These are phyloP conservation scores for Drosophila borborema DNA, from an alignment of 2,888 invertebrate species.

Conservation along the genomic window DNA sequence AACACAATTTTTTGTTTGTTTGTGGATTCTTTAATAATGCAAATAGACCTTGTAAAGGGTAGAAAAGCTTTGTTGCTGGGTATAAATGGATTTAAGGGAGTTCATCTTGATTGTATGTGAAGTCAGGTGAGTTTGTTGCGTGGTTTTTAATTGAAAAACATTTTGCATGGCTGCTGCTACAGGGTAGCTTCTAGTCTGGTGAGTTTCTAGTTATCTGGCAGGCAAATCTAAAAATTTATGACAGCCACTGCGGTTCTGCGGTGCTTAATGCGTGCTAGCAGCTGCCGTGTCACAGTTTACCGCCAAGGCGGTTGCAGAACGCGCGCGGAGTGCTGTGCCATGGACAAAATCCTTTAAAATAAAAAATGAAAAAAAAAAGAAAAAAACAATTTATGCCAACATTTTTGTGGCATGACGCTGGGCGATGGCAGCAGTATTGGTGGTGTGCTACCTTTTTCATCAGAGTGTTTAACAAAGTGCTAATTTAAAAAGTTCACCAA, in stretches of 20 bases:
- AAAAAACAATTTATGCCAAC: slow-evolving; percentile 77
- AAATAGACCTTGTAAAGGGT: slow-evolving; percentile 17
- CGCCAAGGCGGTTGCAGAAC: slow-evolving; percentile 20
- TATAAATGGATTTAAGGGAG: neutral
- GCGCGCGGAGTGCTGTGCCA: slow-evolving; percentile 30
- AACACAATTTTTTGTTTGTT: slow-evolving; percentile 19
- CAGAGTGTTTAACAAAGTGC: slow-evolving; percentile 83
- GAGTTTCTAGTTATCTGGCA: slow-evolving; percentile 13
- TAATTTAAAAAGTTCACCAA: slow-evolving; percentile 82
- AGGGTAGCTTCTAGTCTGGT: slow-evolving; percentile 39
- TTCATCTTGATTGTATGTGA: neutral
- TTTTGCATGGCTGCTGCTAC: neutral
- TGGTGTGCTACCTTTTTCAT: slow-evolving; percentile 72
- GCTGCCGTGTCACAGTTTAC: slow-evolving; percentile 72
- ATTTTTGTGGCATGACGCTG: slow-evolving; percentile 38
- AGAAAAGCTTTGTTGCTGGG: neutral
- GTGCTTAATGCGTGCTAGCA: slow-evolving; percentile 75
- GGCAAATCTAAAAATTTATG: slow-evolving; percentile 67
- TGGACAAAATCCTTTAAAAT: slow-evolving; percentile 80
- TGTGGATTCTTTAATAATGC: slow-evolving; percentile 9
- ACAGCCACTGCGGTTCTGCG: slow-evolving; percentile 58
- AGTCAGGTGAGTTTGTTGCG: no score
- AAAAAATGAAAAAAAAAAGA: slow-evolving; percentile 76
- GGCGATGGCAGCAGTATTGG: slow-evolving; percentile 14
- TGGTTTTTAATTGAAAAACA: slow-evolving; percentile 20